phyloP scores from a whole-genome alignment of 2,888 invertebrate genomes.

The Erebia aethiops region DNA sequence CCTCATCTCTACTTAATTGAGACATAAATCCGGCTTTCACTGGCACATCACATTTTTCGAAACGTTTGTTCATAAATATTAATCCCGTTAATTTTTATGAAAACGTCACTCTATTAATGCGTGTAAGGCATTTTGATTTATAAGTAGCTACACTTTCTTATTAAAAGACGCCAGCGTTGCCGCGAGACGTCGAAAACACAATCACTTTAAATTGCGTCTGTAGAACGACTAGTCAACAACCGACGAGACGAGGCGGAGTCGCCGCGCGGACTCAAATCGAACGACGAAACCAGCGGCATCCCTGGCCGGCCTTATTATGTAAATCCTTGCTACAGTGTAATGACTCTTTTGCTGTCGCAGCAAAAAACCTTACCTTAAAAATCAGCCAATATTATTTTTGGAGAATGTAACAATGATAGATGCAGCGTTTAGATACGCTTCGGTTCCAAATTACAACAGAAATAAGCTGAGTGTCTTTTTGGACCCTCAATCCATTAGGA shows the following conservation, averaged over 20 bases:
- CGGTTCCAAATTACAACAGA: background rate
- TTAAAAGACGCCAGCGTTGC: conserved; percentile 4
- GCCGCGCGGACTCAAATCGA: background rate
- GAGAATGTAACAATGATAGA: no score
- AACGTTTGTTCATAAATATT: conserved; percentile 13
- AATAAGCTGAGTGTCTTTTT: background rate
- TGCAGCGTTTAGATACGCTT: no score
- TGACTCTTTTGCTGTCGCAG: no score
- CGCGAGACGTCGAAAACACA: background rate
- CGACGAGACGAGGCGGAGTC: background rate
- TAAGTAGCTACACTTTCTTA: background rate
- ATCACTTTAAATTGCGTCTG: conserved; percentile 2
- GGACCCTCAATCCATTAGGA: no score
- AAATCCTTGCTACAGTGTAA: no score
- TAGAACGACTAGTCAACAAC: background rate
- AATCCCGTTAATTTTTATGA: conserved; percentile 19
- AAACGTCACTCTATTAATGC: conserved; percentile 10
- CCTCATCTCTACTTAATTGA: conserved; percentile 67
- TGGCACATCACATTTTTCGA: conserved; percentile 54
- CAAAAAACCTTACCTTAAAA: no score
- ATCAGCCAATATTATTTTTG: no score
- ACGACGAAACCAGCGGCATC: background rate
- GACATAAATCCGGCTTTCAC: conserved; percentile 72
- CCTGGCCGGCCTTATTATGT: no score
- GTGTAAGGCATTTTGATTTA: conserved; percentile 20